Conservation (phyloP, 2,113 vertebrate genomes). For the Psammodynastes pulverulentus region DNA sequence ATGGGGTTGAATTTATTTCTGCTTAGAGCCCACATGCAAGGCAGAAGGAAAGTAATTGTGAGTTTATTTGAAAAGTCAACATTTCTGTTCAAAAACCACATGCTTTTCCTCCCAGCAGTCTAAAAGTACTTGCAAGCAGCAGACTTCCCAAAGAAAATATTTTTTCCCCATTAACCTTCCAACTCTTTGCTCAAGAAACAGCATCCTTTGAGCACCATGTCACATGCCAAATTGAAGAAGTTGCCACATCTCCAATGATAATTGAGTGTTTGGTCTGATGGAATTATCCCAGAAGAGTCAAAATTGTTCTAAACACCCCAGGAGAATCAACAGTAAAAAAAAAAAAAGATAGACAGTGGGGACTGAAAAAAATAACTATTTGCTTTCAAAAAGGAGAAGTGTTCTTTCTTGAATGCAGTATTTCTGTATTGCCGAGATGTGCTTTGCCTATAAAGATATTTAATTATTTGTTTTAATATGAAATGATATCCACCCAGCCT, state of each 20-base stretch:
- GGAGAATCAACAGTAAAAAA: background rate
- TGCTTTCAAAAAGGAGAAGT: background rate
- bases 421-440: background rate
- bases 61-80: slow-evolving; percentile 53
- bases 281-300: background rate
- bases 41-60: slow-evolving; percentile 60
- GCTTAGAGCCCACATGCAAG: slow-evolving; percentile 54
- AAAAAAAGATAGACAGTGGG: background rate
- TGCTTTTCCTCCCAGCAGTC: slow-evolving; percentile 6
- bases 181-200: background rate
- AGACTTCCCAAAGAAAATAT: slow-evolving; percentile 33
- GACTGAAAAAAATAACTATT: background rate
- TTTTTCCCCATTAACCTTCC: background rate
- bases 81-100: slow-evolving; percentile 42
- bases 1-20: slow-evolving; percentile 60
- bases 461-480: background rate
- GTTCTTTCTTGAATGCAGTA: background rate
- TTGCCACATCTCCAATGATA: background rate
- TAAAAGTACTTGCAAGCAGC: slow-evolving; percentile 14
- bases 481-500: background rate
- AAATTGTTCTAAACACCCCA: background rate
- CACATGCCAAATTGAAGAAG: background rate
- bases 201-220: background rate
- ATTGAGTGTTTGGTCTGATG: background rate
- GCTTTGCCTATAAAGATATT: background rate